phyloP scores from a whole-genome alignment of 2,113 vertebrate genomes.

The Pelmatolapia mariae region DNA sequence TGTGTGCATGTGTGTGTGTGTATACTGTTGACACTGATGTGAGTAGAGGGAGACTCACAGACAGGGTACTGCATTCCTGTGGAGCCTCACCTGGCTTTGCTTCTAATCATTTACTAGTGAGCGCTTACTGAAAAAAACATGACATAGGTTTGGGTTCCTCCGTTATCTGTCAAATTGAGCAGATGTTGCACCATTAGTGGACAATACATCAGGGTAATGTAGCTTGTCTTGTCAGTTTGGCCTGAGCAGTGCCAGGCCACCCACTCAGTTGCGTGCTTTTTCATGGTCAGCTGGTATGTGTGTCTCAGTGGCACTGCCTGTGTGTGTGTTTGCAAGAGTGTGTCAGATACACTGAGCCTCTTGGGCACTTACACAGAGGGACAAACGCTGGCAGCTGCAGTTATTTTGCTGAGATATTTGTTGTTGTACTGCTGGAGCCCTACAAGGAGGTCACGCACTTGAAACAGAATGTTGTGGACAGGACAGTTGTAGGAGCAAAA shows the following conservation, averaged over 20 bases:
- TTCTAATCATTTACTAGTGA: not conserved
- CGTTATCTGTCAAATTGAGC: constrained; percentile 3
- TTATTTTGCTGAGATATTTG: constrained; percentile 65
- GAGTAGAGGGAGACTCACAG: not conserved
- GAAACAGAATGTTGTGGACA: not conserved
- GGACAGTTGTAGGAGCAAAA: not conserved
- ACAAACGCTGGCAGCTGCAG: constrained; percentile 63
- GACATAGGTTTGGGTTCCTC: not conserved
- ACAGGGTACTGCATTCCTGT: not conserved
- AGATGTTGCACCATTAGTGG: constrained; percentile 34
- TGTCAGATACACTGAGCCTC: not conserved
- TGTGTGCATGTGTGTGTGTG: not conserved
- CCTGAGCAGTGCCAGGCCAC: constrained; percentile 37
- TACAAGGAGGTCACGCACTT: constrained; percentile 23
- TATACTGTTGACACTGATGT: not conserved
- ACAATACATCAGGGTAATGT: constrained; percentile 34
- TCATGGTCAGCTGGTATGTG: constrained; percentile 2
- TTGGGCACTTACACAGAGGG: constrained; percentile 22
- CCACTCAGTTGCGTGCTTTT: constrained; percentile 25
- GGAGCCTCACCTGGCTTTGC: constrained; percentile 2
- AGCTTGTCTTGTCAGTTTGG: constrained; percentile 4
- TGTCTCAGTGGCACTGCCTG: not conserved
- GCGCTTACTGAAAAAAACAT: not conserved
- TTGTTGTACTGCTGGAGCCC: constrained; percentile 25
- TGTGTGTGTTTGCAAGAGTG: not conserved